Evolutionary conservation across 2,797 vertebrate species (phyloP), one percentile per base, ranked within the genome.

Genomic region (Tenualosa thibaudeaui): DNA sequence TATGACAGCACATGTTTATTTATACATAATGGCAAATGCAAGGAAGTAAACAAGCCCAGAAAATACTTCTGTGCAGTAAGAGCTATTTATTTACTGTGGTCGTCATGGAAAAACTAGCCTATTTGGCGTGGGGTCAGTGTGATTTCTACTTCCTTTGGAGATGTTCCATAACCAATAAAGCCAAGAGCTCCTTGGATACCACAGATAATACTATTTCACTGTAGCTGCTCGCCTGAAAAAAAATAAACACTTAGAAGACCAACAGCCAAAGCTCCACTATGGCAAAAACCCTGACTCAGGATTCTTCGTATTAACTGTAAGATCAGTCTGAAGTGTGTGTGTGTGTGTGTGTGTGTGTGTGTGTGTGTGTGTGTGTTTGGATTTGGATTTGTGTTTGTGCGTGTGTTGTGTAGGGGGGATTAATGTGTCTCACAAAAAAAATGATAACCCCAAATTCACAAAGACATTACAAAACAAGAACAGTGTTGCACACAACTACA

Each of bases 101-200:
- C 2, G 9, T 65, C 62, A 71, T 37, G 65, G 65, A 71, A 37
- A 68, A 68, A 8, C 15, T n/a, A 31, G 24, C 31, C 26, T 31
- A 71, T 40, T 40, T 31, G 15, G 65, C 6, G 65, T 40, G 26
- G 24, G 26, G 65, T 71, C 15, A 37, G 17, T 37, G 65, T 15
- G 65, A 71, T 40, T 71, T 71, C 65, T 71, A 37, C 26, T 24
- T 65, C 62, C 62, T 65, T 65, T 65, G 62, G 62, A 65, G 24
- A 31, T 26, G 62, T 1, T 65, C 62, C 26, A 26, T 65, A 5
- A 71, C 65, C 6, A 71, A 71, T 37, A 37, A 13, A 71, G 12
- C 31, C 65, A 31, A 65, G 62, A 31, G 24, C 13, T 17, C 12
- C 31, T 26, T 65, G 62, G 10, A 71, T 40, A 37, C 26, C 65